Conservation (phyloP, 2,797 vertebrate species). For the Glossophaga mutica region DNA sequence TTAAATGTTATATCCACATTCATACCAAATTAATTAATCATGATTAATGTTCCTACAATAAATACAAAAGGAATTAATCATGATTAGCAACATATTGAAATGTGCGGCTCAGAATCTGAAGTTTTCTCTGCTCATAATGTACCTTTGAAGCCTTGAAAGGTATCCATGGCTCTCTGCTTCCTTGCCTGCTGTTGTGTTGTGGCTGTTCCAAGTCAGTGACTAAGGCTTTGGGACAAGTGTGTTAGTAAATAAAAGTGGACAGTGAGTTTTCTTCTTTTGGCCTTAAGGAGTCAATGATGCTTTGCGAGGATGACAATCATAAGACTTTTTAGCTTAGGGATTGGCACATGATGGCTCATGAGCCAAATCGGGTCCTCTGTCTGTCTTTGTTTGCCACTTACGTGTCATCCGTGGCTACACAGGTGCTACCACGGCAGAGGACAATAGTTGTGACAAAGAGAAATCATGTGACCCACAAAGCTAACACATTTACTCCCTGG, state of each 20-base stretch:
- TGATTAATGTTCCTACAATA: constrained; percentile 74
- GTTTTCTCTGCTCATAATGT: background rate
- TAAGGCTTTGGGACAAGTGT: background rate
- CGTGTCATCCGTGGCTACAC: background rate
- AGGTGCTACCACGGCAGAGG: background rate
- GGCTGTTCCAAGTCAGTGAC: background rate
- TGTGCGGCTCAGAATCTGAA: constrained; percentile 49
- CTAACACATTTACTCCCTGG: background rate
- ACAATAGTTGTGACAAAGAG: background rate
- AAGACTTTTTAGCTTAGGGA: background rate
- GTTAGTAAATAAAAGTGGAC: background rate
- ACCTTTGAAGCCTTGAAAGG: background rate
- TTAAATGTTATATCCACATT: constrained; percentile 76
- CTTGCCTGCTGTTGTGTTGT: background rate
- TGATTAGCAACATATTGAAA: constrained; percentile 74
- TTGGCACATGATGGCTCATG: background rate
- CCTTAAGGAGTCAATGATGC: background rate
- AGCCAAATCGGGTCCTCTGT: background rate
- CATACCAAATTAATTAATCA: constrained; percentile 76
- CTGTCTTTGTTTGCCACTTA: background rate
- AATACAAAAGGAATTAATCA: constrained; percentile 79
- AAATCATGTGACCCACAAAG: background rate
- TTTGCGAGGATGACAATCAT: background rate
- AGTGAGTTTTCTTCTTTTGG: background rate
- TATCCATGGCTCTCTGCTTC: background rate